phyloP scores from a whole-genome alignment of 2,113 vertebrate genomes.

The Microcebus murinus region DNA sequence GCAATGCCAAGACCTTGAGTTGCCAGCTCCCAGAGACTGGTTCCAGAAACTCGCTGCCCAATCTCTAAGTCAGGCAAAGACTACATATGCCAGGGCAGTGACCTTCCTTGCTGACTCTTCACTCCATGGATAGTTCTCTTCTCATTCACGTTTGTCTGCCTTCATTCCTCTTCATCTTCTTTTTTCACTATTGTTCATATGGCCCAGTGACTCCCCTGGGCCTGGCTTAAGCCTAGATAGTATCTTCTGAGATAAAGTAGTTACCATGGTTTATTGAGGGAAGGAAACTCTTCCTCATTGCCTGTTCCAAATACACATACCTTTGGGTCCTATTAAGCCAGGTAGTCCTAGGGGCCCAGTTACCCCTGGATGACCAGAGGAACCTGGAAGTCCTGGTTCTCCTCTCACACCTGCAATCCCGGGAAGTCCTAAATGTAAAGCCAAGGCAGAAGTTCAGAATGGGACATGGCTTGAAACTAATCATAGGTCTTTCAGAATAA shows the following conservation, averaged over 20 bases:
- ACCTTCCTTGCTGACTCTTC: not conserved
- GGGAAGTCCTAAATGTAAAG: slow-evolving; percentile 84
- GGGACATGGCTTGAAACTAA: not conserved
- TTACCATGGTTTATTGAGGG: not conserved
- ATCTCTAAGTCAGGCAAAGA: not conserved
- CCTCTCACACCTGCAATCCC: slow-evolving; percentile 89
- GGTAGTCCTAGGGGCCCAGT: slow-evolving; percentile 84
- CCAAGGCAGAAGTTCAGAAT: not conserved
- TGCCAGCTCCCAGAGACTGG: slow-evolving; percentile 5
- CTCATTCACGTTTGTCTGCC: not conserved
- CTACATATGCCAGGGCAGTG: not conserved
- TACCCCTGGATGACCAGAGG: slow-evolving; percentile 86
- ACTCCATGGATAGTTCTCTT: not conserved
- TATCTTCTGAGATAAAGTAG: slow-evolving; percentile 9
- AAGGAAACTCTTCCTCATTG: not conserved
- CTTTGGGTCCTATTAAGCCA: slow-evolving; percentile 89
- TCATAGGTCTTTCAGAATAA: slow-evolving; percentile 24
- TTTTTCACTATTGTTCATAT: not conserved
- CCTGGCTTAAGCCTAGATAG: not conserved
- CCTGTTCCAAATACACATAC: slow-evolving; percentile 78
- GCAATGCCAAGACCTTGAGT: not conserved
- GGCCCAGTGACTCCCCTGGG: not conserved
- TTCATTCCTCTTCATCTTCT: not conserved
- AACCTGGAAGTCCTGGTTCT: slow-evolving; percentile 87
- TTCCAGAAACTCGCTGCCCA: not conserved